Base-by-base conservation (phyloP, 2,888 invertebrate genomes). In the Colletes collaris region DNA sequence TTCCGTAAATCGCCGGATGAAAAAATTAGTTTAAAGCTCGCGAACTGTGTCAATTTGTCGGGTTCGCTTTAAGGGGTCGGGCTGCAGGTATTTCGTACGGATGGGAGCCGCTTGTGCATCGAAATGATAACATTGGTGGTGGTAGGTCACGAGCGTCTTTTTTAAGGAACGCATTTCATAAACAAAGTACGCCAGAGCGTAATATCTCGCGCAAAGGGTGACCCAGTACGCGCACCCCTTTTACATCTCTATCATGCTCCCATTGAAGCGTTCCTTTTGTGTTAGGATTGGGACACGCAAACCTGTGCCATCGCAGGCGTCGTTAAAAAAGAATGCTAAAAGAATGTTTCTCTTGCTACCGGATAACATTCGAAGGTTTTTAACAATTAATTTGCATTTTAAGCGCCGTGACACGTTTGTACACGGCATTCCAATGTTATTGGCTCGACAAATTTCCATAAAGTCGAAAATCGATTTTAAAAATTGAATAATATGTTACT, bases 341-440 rank as follows among this genome's bases (percentile, higher is more conserved):
- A 59, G 68, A 49, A 50, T 46, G 63, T 27, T n/a, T 4, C 40
- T 50, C 27, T 37, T 16, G 11, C 46, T 35, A 37, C 40, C 68
- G 16, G 64, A 68, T 64, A 68, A 58, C 67, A 67, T 60, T 75
- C 46, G 19, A 53, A 59, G 65, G 60, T 79, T 69, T 27, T 73
- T 35, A 62, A 60, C 64, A 66, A 73, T 73, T 79, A 81, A 79
- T 84, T 74, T 74, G 66, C 66, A 73, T 76, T 46, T 44, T 53
- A 40, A 53, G n/a, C 44, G 60, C 40, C 16, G 8, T 44, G 44
- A 55, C 44, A 52, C 13, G 35, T 50, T 62, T 6, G 16, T 13
- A 49, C 40, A 10, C 40, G 49, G 3, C 4, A 16, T 2, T 11
- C 13, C 8, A 16, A 27, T 37, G 37, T 10, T 11, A 16, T 11